phyloP scores from a whole-genome alignment of 2,113 vertebrate species.

The Triplophysa tibetana region DNA sequence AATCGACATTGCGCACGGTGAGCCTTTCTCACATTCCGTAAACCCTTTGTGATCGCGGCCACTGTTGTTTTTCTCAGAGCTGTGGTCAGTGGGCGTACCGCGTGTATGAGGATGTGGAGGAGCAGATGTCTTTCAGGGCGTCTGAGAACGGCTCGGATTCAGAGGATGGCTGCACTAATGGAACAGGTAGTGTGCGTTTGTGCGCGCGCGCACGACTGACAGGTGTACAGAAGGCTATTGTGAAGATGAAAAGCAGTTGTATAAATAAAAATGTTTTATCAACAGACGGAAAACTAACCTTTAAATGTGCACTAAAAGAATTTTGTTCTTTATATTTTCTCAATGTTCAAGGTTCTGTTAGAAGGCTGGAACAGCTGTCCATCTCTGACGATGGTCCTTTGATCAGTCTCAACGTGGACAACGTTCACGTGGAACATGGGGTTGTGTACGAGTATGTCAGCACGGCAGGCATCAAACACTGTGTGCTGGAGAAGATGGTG shows the following conservation, averaged over 20 bases:
- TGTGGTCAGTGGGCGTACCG: constrained; percentile 86
- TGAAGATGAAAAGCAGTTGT: no score
- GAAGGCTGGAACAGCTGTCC: constrained; percentile 61
- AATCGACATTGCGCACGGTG: background rate
- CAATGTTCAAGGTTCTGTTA: constrained; percentile 37
- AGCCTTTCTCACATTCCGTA: constrained; percentile 36
- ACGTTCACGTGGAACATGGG: constrained; percentile 88
- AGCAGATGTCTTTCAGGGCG: constrained; percentile 69
- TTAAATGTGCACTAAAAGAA: background rate
- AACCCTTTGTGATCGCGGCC: background rate
- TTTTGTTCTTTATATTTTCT: background rate
- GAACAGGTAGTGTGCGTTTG: constrained; percentile 64
- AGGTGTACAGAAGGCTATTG: constrained; percentile 1
- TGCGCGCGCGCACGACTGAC: background rate
- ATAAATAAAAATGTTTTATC: no score
- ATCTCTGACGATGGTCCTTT: constrained; percentile 68
- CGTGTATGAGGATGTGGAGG: constrained; percentile 88
- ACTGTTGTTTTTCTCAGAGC: background rate
- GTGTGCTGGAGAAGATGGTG: constrained; percentile 92
- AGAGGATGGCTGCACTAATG: constrained; percentile 69
- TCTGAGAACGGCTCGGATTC: constrained; percentile 69
- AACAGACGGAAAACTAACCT: no score
- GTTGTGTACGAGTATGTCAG: constrained; percentile 94
- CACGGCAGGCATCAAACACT: constrained; percentile 88
- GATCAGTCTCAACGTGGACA: constrained; percentile 91